Evolutionary conservation across 1,140 invertebrate genomes (phyloP).

Genomic region (Philotrypesis tridentata): DNA sequence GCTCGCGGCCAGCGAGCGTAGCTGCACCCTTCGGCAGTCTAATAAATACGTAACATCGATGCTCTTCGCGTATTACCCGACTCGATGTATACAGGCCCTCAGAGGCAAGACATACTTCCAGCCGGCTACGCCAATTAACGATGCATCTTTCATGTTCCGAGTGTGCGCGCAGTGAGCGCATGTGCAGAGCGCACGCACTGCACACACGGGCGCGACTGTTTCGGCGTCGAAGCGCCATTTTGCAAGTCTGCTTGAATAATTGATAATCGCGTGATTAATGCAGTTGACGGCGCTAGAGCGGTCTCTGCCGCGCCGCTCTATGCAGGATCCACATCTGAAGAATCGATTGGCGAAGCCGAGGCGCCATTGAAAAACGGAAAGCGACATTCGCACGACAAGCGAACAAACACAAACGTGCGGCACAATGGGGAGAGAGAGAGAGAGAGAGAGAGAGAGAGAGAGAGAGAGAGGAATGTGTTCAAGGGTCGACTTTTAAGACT

Average conservation of each 20-base stretch:
- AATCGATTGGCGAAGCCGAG: too few species aligned
- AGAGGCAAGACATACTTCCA: conserved; percentile 53
- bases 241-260: conserved; percentile 48
- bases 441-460: conserved; percentile 12
- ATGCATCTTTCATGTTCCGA: conserved; percentile 48
- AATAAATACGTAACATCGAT: conserved; percentile 70
- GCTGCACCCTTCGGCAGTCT: conserved; percentile 57
- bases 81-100: conserved; percentile 35
- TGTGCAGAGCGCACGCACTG: background rate
- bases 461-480: conserved; percentile 22
- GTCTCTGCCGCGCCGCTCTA: too few species aligned
- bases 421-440: background rate
- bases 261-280: conserved; percentile 54
- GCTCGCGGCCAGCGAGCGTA: conserved; percentile 10
- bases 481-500: conserved; percentile 26
- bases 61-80: conserved; percentile 59
- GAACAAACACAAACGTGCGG: background rate
- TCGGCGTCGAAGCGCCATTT: conserved; percentile 18
- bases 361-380: background rate
- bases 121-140: conserved; percentile 41
- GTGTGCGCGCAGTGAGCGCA: too few species aligned
- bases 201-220: conserved; percentile 42
- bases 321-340: too few species aligned
- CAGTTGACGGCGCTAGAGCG: conserved; percentile 48
- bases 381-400: background rate